Percentiles rank a stretch among this genome's conserved stretches.
phyloP scores from a whole-genome alignment of 2,888 invertebrate species.

The Odontocerum albicorne region DNA sequence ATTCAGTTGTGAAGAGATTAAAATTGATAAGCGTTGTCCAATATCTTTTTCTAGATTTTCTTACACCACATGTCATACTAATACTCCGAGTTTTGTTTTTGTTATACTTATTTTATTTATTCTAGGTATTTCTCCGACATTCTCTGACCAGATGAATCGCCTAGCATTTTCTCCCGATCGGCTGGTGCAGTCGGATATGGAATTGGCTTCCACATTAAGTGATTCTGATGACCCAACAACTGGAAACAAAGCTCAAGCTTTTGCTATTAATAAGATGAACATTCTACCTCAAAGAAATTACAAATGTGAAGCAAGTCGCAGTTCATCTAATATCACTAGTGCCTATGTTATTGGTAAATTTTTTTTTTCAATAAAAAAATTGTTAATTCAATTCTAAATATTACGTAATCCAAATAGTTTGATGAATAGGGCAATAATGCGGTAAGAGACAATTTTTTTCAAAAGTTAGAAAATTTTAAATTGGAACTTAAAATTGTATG shows the following conservation, averaged over 20 bases:
- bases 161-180: slow-evolving; percentile 32
- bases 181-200: slow-evolving; percentile 44
- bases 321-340: slow-evolving; percentile 23
- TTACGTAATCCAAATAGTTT: too few species aligned
- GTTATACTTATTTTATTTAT: neutral
- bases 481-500: too few species aligned
- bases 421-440: too few species aligned
- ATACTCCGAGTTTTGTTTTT: too few species aligned
- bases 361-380: too few species aligned
- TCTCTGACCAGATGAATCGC: slow-evolving; percentile 32
- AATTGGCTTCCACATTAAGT: slow-evolving; percentile 50
- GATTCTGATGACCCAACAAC: slow-evolving; percentile 51
- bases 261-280: slow-evolving; percentile 56
- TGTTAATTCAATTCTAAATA: too few species aligned
- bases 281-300: slow-evolving; percentile 53
- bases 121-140: slow-evolving; percentile 22
- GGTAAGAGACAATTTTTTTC: too few species aligned
- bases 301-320: slow-evolving; percentile 44
- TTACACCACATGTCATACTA: neutral
- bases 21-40: too few species aligned
- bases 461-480: too few species aligned
- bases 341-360: slow-evolving; percentile 50
- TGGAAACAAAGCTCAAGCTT: slow-evolving; percentile 52
- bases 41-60: neutral
- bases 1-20: too few species aligned